Percentiles rank a stretch among this genome's conserved stretches.
phyloP scores from a whole-genome alignment of 2,113 vertebrate species.

The Eleginops maclovinus region DNA sequence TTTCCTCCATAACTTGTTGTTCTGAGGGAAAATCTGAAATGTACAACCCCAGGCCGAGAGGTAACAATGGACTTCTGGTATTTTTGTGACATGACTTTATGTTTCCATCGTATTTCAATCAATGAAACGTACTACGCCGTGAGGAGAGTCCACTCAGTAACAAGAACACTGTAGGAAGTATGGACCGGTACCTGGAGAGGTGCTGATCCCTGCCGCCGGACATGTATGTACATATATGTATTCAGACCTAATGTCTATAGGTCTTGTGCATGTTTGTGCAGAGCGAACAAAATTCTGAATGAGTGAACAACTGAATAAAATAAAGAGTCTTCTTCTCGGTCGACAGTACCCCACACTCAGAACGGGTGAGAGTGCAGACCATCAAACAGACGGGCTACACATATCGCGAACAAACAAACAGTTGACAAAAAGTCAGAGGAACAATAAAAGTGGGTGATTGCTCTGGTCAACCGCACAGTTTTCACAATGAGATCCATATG shows the following conservation, averaged over 20 bases:
- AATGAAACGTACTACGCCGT: not conserved
- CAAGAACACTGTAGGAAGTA: too few species aligned
- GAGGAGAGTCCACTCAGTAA: too few species aligned
- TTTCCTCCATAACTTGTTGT: not conserved
- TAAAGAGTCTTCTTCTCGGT: too few species aligned
- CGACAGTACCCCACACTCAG: conserved; percentile 35
- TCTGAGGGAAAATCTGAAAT: not conserved
- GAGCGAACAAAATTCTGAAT: too few species aligned
- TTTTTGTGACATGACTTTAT: not conserved
- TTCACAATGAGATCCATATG: conserved; percentile 51
- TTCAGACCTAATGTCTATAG: too few species aligned
- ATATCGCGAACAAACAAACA: conserved; percentile 24
- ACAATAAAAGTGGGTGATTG: conserved; percentile 29
- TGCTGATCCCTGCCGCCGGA: too few species aligned
- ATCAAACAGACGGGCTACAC: conserved; percentile 17
- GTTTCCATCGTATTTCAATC: not conserved
- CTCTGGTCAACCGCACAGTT: conserved; percentile 22
- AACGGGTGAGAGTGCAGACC: conserved; percentile 28
- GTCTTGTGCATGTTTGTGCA: too few species aligned
- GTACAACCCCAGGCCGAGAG: not conserved
- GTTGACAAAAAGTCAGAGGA: conserved; percentile 40
- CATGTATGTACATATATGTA: too few species aligned
- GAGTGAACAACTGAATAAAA: too few species aligned
- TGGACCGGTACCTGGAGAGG: too few species aligned
- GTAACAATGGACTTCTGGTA: not conserved